A percentile compares a stretch with the other conserved stretches of the same genome.
These are phyloP conservation scores for Caenorhabditis sp. DNA, from an alignment of 2,888 invertebrate species.

Conservation along the genomic window DNA sequence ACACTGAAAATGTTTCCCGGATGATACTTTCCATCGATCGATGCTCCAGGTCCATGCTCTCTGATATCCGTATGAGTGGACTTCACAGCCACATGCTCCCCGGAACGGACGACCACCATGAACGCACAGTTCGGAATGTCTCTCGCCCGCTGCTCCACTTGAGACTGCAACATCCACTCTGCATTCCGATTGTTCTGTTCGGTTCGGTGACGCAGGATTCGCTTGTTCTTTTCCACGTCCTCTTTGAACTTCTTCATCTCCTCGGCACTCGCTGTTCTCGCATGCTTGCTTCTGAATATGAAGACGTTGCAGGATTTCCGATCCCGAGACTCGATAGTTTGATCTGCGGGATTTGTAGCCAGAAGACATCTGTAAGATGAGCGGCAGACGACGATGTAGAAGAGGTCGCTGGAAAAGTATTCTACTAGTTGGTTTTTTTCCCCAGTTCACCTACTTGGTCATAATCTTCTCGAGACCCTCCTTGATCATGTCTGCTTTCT, in stretches of 20 bases:
- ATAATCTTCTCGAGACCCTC: background rate
- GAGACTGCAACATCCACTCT: background rate
- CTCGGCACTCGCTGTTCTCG: conserved; percentile 1
- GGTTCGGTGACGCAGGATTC: background rate
- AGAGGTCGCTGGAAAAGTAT: background rate
- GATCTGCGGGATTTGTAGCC: background rate
- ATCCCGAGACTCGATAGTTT: background rate
- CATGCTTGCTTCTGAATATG: background rate
- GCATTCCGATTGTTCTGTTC: background rate
- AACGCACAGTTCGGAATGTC: background rate
- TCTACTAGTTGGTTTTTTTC: too few relatives aligned
- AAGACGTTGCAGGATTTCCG: background rate
- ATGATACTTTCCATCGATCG: background rate
- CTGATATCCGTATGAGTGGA: background rate
- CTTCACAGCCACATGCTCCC: background rate
- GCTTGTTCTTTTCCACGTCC: background rate
- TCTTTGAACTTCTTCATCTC: background rate
- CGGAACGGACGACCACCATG: background rate
- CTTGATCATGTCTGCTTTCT: background rate
- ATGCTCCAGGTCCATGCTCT: background rate
- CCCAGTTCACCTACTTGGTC: conserved; percentile 4
- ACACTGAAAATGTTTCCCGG: background rate
- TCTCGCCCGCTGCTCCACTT: background rate
- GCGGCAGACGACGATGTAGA: conserved; percentile 9
- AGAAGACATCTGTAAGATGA: background rate